Percentiles rank a stretch among this genome's conserved stretches.
phyloP scores from a whole-genome alignment of 2,113 vertebrate species.

The Esox niger region DNA sequence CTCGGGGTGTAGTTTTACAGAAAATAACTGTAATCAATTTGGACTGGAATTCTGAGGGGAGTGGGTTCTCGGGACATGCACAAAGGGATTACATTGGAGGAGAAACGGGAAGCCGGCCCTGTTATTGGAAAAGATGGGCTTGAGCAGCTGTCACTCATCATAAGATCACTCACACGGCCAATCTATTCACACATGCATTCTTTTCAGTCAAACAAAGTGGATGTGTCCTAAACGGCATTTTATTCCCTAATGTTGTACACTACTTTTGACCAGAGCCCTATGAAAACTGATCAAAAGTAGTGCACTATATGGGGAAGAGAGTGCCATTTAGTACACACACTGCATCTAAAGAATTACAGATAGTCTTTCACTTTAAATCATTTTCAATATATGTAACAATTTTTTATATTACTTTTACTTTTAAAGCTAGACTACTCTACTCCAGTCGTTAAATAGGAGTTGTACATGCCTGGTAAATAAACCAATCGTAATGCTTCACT shows the following conservation, averaged over 20 bases:
- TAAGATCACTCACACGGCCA: constrained; percentile 3
- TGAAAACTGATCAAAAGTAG: too few species aligned
- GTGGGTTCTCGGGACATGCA: constrained; percentile 66
- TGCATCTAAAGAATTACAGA: constrained; percentile 22
- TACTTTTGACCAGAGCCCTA: too few species aligned
- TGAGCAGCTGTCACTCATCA: constrained; percentile 43
- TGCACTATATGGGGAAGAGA: too few species aligned
- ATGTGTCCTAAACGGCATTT: too few species aligned
- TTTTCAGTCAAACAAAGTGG: constrained; percentile 20
- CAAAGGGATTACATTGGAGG: constrained; percentile 36
- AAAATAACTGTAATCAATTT: constrained; percentile 71
- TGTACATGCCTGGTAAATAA: constrained; percentile 52
- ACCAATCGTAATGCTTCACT: constrained; percentile 31
- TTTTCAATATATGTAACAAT: constrained; percentile 39
- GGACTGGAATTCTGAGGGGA: constrained; percentile 36
- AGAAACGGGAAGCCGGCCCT: constrained; percentile 34
- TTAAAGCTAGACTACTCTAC: constrained; percentile 47
- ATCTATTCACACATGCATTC: constrained; percentile 51
- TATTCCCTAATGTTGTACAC: too few species aligned
- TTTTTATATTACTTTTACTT: constrained; percentile 28
- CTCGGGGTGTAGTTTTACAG: constrained; percentile 38
- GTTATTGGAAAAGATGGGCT: constrained; percentile 45
- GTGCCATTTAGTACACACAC: neutral
- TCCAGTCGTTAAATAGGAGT: constrained; percentile 25
- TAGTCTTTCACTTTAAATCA: constrained; percentile 11